Evolutionary conservation across 2,888 invertebrate genomes (phyloP), one percentile per base, ranked within the genome.

Genomic region (Drosophila ezoana): DNA sequence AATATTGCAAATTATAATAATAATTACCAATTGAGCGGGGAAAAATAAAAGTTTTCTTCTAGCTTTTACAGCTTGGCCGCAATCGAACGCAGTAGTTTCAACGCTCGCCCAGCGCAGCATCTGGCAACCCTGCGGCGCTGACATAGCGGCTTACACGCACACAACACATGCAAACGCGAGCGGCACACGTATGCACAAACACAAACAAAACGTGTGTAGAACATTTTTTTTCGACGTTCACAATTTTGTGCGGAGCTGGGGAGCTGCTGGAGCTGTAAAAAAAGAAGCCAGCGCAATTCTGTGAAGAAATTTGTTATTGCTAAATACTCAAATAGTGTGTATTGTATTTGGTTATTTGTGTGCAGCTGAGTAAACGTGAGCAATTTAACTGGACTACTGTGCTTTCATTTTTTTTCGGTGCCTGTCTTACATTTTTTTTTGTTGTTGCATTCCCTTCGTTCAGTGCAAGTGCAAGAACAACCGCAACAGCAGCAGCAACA

Each of bases 201-300:
- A 87, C 79, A 65, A 60, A 49, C 63, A 53, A 67, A 70, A 41
- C 45, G 61, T 53, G 40, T 61, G 43, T 45, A 56, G 44, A 74
- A 66, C 53, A 47, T 63, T 73, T 76, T 77, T 79, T 78, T 79
- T 69, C 77, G 51, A 66, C 84, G 70, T 82, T 82, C 88, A 79
- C 72, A 82, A 87, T 74, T 88, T 88, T 60, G 62, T 74, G 64
- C 62, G 70, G 51, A 69, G 56, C 63, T 68, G 51, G 41, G 44
- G 57, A 68, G 76, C 80, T 71, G 72, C 56, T 51, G 51, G 60
- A 62, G 56, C 67, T 56, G 51, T 44, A 45, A 67, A 64, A 44
- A 53, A 54, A 23, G 14, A 20, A 59, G 37, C 40, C 41, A 53
- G 33, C 33, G 14, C 35, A 72, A 72, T 49, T 66, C 38, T 45